These are phyloP conservation scores for Aplysina aerophoba DNA, from an alignment of 37 sponge, comb jelly and placozoan species.

Conservation along the genomic window DNA sequence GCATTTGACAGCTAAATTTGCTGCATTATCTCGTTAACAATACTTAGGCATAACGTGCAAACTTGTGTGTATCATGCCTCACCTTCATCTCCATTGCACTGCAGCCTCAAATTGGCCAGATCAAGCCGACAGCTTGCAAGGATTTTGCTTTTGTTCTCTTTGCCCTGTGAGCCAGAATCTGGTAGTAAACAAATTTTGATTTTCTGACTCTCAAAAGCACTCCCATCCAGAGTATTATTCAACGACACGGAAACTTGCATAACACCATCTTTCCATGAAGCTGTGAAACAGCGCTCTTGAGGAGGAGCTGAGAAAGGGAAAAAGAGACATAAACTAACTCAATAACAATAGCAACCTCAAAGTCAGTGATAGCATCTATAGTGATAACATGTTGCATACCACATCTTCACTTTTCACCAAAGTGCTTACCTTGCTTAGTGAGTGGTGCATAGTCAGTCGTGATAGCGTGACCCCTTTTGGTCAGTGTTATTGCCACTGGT, in stretches of 20 bases:
- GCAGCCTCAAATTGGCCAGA: conserved; percentile 2
- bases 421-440: too few relatives aligned
- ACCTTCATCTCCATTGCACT: neutral
- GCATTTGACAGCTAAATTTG: neutral
- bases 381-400: too few relatives aligned
- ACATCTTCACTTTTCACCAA: too few relatives aligned
- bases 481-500: neutral
- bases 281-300: neutral
- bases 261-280: conserved; percentile 1
- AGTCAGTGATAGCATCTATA: too few relatives aligned
- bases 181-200: neutral
- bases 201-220: neutral
- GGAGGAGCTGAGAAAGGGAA: too few relatives aligned
- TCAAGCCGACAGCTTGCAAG: conserved; percentile 4
- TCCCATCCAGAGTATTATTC: neutral
- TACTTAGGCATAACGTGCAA: too few relatives aligned
- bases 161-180: neutral
- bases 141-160: neutral
- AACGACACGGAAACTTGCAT: neutral
- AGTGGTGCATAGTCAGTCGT: neutral
- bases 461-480: neutral
- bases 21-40: neutral
- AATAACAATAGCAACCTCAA: too few relatives aligned
- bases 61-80: neutral
- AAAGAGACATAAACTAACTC: too few relatives aligned